A percentile compares a stretch with the other conserved stretches of the same genome.
These are phyloP conservation scores for Rattus rattus DNA, from an alignment of 2,113 vertebrate genomes.

Conservation along the genomic window DNA sequence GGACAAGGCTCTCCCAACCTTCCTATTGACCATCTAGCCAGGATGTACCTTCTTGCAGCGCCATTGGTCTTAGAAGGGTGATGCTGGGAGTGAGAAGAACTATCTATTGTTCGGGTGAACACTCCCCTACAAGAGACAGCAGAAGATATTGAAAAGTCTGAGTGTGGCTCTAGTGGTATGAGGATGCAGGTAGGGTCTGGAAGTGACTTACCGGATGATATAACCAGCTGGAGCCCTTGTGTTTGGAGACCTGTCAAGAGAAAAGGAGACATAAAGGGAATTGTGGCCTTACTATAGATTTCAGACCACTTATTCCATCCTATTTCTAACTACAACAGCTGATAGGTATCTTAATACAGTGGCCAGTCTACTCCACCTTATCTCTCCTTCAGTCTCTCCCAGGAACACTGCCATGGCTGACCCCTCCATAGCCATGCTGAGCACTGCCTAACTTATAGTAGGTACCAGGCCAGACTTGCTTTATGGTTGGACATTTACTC, in stretches of 20 bases:
- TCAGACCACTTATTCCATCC: neutral
- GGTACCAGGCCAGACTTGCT: neutral
- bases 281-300: neutral
- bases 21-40: neutral
- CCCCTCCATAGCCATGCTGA: neutral
- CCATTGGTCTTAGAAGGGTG: conserved; percentile 69
- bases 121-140: conserved; percentile 83
- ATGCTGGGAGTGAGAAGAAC: conserved; percentile 60
- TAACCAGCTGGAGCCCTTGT: conserved; percentile 85
- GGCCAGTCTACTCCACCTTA: neutral
- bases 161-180: rapidly evolving
- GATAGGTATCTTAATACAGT: neutral
- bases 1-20: neutral
- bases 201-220: conserved; percentile 87
- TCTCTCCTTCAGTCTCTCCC: neutral
- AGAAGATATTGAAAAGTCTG: neutral
- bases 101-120: conserved; percentile 88
- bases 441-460: neutral
- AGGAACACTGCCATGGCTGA: neutral
- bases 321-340: no score
- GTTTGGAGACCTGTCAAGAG: conserved; percentile 76
- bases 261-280: conserved; percentile 32
- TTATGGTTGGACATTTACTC: neutral
- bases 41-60: conserved; percentile 79
- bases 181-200: neutral